Conservation (phyloP, 2,797 vertebrate species). For the Brachymystax lenok region DNA sequence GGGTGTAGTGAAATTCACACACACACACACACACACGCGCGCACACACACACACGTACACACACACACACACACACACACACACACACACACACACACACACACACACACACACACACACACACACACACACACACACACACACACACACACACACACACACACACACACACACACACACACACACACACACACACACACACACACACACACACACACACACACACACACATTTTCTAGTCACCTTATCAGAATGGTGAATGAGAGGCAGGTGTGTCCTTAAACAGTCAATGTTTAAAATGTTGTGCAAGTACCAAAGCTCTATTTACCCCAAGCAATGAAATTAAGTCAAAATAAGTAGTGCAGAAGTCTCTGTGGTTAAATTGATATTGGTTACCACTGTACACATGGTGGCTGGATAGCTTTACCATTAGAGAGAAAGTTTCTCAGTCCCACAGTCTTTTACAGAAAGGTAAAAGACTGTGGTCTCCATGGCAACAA, state of each 20-base stretch:
- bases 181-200: too few species aligned
- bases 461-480: neutral
- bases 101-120: neutral
- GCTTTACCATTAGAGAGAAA: neutral
- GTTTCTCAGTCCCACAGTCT: neutral
- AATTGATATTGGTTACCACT: neutral
- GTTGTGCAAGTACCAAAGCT: neutral
- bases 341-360: neutral
- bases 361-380: neutral
- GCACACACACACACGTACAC: too few species aligned
- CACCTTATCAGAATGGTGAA: neutral
- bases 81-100: conserved; percentile 3
- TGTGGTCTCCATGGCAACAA: conserved; percentile 14
- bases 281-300: neutral
- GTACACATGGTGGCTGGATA: conserved; percentile 1
- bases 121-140: too few species aligned
- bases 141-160: neutral
- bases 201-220: neutral
- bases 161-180: neutral
- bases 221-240: neutral
- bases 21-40: neutral
- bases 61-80: neutral
- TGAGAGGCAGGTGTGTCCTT: neutral
- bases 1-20: too few species aligned
- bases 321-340: neutral